Conservation (phyloP, 2,113 vertebrate species). For the Ploceus nigricollis region DNA sequence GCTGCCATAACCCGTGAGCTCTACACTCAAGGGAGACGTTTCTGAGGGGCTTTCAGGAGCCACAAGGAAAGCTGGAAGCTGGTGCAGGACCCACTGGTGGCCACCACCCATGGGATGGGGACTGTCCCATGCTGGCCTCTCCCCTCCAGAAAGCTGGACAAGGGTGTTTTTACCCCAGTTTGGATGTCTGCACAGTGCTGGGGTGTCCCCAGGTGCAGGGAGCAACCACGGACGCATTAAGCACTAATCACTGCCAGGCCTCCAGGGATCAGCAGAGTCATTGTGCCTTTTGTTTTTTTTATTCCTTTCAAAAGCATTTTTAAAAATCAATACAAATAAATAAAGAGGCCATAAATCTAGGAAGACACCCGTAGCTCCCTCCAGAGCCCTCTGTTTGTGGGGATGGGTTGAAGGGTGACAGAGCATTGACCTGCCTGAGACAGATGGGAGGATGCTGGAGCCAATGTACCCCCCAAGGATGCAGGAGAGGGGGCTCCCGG, state of each 20-base stretch:
- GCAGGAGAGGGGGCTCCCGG: background rate
- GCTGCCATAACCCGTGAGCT: background rate
- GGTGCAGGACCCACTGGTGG: background rate
- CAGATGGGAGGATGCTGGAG: slow-evolving; percentile 35
- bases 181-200: background rate
- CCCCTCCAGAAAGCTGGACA: background rate
- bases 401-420: slow-evolving; percentile 21
- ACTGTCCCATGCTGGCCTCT: background rate
- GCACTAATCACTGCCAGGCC: background rate
- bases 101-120: background rate
- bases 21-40: background rate
- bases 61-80: background rate
- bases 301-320: background rate
- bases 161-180: background rate
- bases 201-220: background rate
- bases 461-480: slow-evolving; percentile 35
- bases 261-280: background rate
- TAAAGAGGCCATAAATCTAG: slow-evolving; percentile 52
- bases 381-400: background rate
- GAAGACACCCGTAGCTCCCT: background rate
- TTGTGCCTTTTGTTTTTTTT: background rate
- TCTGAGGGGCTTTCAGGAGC: background rate
- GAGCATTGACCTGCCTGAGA: slow-evolving; percentile 23
- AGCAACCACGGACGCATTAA: background rate
- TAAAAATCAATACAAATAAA: slow-evolving; percentile 47